phyloP scores from a whole-genome alignment of 1,140 invertebrate species.

The Drosophila albomicans region DNA sequence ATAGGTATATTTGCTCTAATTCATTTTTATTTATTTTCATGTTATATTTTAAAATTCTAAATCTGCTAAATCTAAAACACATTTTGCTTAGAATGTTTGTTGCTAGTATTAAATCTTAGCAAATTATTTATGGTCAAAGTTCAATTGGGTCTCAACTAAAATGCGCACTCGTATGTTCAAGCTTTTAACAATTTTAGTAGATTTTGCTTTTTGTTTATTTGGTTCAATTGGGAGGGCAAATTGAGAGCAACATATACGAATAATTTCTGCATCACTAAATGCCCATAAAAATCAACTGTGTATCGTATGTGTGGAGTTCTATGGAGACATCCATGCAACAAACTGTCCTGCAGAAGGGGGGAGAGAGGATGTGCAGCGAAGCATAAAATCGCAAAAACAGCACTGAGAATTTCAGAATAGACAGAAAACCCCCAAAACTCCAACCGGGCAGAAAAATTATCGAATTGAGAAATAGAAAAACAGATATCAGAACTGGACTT shows the following conservation, averaged over 20 bases:
- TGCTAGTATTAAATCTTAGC: no score
- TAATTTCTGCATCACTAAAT: conserved; percentile 80
- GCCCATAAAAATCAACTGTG: conserved; percentile 71
- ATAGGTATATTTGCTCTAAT: no score
- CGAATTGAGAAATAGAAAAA: conserved; percentile 29
- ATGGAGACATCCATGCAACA: conserved; percentile 58
- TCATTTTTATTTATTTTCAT: no score
- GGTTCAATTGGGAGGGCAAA: conserved; percentile 47
- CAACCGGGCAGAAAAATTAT: conserved; percentile 22
- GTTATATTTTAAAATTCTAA: no score
- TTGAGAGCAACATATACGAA: conserved; percentile 46
- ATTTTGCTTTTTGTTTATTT: conserved; percentile 51
- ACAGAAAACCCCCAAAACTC: conserved; percentile 24
- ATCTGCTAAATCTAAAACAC: no score
- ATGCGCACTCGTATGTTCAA: not conserved
- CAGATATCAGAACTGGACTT: not conserved
- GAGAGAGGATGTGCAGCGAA: conserved; percentile 42
- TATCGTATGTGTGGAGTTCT: conserved; percentile 26
- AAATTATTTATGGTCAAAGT: conserved; percentile 38
- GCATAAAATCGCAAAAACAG: conserved; percentile 70
- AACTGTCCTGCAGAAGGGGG: conserved; percentile 45
- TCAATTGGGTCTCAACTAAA: conserved; percentile 23
- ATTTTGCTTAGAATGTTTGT: no score
- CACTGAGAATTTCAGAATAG: conserved; percentile 23
- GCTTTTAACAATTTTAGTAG: conserved; percentile 34